Conservation (phyloP, 2,888 invertebrate genomes). For the Timema podura region DNA sequence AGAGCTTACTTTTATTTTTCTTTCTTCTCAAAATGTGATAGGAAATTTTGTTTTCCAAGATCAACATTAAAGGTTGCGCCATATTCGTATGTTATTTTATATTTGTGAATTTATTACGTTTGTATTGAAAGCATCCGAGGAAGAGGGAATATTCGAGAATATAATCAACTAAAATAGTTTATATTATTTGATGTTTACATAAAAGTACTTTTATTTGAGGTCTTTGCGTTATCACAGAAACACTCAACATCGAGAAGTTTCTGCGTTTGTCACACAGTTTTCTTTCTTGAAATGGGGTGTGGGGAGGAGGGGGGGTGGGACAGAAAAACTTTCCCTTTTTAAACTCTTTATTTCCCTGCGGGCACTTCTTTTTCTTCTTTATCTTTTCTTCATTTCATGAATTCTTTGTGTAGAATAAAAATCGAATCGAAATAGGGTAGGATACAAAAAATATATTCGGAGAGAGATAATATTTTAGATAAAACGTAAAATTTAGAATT, state of each 20-base stretch:
- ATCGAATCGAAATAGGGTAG: background rate
- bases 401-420: slow-evolving; percentile 13
- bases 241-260: background rate
- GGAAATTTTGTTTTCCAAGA: no score
- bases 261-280: slow-evolving; percentile 16
- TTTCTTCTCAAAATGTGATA: no score
- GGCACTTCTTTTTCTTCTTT: slow-evolving; percentile 12
- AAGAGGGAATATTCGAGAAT: no score
- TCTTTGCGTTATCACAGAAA: no score
- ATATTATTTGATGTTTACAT: no score
- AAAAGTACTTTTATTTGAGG: no score
- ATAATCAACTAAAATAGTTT: no score
- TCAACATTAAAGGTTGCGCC: no score
- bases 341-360: slow-evolving; percentile 17
- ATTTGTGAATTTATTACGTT: no score
- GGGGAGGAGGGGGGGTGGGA: background rate
- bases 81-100: no score
- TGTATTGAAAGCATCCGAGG: no score
- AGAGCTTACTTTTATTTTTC: no score
- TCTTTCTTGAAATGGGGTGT: background rate
- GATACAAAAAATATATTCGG: slow-evolving; percentile 7
- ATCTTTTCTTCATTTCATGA: slow-evolving; percentile 10
- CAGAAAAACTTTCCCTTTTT: slow-evolving; percentile 7
- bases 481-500: background rate
- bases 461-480: background rate